Base-by-base conservation (phyloP, 2,888 invertebrate species). In the Stenolophus ochropezus region DNA sequence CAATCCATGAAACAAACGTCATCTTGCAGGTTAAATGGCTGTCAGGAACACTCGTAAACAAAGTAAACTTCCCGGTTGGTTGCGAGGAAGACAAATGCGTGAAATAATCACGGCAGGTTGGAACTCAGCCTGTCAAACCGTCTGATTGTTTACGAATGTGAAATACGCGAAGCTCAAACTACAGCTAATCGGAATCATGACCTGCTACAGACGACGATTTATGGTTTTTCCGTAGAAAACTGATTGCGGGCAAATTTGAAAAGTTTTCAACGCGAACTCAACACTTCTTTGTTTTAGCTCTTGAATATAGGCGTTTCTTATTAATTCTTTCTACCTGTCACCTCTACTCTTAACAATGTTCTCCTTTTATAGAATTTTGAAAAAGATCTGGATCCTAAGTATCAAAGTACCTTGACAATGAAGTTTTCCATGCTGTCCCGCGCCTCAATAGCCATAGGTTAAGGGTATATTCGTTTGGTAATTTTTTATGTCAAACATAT, bases 41-140 rank as follows among this genome's bases (percentile, higher is more conserved):
- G 74, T 74, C 74, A 74, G 16, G 0, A 23, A 69, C 65, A 49
- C 11, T 53, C n/a, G 14, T 27, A 51, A 74, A 53, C 74, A 74
- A 74, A 69, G 65, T 69, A 69, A 69, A 74, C 74, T 74, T 74
- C 53, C n/a, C 53, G 51, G 49, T 49, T 53, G 42, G 53, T 74
- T n/a, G 14, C 51, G 25, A 74, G 25, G 74, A 74, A 74, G 74
- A 74, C 74, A 74, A 74, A 74, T 74, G 74, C 74, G 74, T 74
- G 51, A 74, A 74, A 74, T 74, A 74, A 74, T 74, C 74, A 74
- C 74, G 51, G 74, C 74, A 53, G 74, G 51, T 53, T 74, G 74
- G 49, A 74, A 74, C 27, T 74, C 74, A 8, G 8, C 27, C 74
- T 51, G 74, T 74, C 49, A 74, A 74, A 74, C 25, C 14, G 25